Base-by-base conservation (phyloP, 2,113 vertebrate species). In the Copsychus sechellarum region DNA sequence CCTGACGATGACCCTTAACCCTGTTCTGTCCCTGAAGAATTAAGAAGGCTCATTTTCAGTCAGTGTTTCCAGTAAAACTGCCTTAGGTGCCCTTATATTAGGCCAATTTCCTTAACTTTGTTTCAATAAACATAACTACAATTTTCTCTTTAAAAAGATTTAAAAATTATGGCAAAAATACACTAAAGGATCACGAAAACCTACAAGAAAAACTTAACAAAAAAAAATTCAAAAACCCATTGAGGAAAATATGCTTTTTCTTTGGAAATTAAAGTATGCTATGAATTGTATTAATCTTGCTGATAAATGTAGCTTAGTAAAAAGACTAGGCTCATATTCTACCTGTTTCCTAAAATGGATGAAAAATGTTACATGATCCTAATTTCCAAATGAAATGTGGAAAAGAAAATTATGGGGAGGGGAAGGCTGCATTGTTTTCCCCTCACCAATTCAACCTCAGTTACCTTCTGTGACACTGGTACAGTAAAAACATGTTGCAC, bases 401-500 rank as follows among this genome's bases (percentile, higher is more conserved):
- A 28, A 70, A 88, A 86, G 28, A 85, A 82, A 80, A 83, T 22
- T 34, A 67, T 6, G 25, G 25, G n/a, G 10, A 56, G 3, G 6
- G 23, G 14, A 43, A 80, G 64, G 42, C 20, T 84, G 23, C 31
- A 57, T 16, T 92, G 57, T 60, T 91, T 33, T 51, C 76, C 42
- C 58, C 80, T 94, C 67, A 96, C 66, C 83, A 95, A 53, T 86
- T 96, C 90, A 85, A 96, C 88, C 51, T 95, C 83, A 95, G 90
- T 74, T 93, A 97, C 90, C 45, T 90, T 95, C 86, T 96, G 91
- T 94, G 92, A 96, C 95, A 89, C 82, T 64, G 76, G 57, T 40
- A 94, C 29, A 95, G 90, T 80, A 95, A 98, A 98, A 97, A 91
- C 77, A 96, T 69, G 47, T 86, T 87, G 81, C 76, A 73, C 61